These are phyloP conservation scores for Adineta ricciae DNA, from an alignment of 2,888 invertebrate genomes.

Conservation along the genomic window DNA sequence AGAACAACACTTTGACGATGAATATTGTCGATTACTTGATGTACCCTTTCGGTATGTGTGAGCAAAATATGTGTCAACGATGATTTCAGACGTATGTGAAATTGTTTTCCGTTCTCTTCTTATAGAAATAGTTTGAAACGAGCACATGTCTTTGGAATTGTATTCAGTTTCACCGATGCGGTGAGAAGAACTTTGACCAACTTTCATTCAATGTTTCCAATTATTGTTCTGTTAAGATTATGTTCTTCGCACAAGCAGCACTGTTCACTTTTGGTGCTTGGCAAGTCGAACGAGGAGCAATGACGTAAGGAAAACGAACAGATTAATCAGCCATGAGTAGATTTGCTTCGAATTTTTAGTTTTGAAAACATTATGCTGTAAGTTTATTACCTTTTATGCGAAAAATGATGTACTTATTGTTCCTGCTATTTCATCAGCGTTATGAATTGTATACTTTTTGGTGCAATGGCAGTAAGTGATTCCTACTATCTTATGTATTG, in stretches of 20 bases:
- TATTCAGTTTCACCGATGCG: not conserved
- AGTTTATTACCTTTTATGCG: not conserved
- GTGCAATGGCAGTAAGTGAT: slow-evolving; percentile 19
- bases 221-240: not conserved
- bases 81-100: too few relatives aligned
- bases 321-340: not conserved
- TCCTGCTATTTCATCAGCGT: not conserved
- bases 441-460: not conserved
- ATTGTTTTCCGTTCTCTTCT: not conserved
- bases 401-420: too few relatives aligned
- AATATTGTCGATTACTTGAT: slow-evolving; percentile 24
- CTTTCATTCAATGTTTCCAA: too few relatives aligned
- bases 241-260: slow-evolving; percentile 2
- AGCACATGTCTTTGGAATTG: not conserved
- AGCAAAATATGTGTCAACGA: too few relatives aligned
- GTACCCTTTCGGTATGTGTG: slow-evolving; percentile 14
- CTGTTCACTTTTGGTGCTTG: not conserved
- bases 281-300: not conserved
- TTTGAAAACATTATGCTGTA: slow-evolving; percentile 1
- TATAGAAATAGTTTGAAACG: not conserved
- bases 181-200: not conserved
- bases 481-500: not conserved
- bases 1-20: slow-evolving; percentile 21
- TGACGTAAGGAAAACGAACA: not conserved
- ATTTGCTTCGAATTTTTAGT: not conserved